Base-by-base conservation (phyloP, 92 coral and sea anemone species). In the Pocillopora grandis region DNA sequence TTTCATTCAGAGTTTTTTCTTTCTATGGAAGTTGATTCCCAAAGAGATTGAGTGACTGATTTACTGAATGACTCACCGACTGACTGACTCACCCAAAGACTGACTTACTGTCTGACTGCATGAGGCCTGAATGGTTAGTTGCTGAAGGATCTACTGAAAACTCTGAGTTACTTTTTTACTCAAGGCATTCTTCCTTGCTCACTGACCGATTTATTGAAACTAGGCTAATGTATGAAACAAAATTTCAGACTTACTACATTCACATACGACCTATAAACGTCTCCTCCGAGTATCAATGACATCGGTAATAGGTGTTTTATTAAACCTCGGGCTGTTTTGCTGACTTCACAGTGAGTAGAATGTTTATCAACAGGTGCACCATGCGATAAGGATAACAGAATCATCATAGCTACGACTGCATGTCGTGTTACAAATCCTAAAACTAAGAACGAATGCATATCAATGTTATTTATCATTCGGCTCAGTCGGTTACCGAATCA, bases 251-350 rank as follows among this genome's bases (percentile, higher is more conserved):
- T 79, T 13, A 66, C 83, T 79, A 79, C 20, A 23, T 66, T 66
- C 56, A 8, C 17, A 20, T 66, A 79, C 14, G 83, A 79, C 15
- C 65, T 48, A 64, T 65, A 79, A 12, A 79, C 83, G 2, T 66
- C 56, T 66, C 83, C 83, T 79, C 83, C 83, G 10, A 79, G 75
- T 56, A 63, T 66, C 83, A 66, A 7, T 10, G 83, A 79, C 75
- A 79, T 23, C 11, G 74, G 83, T 66, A 79, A 67, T 52, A 79
- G 52, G 31, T 79, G 49, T 64, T 64, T 52, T 79, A 79, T 79
- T 64, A 79, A 79, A 20, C n/a, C 35, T 19, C 72, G 35, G 55
- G 74, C 21, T 12, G 42, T 66, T 56, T 55, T 79, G 31, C 59
- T 42, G 31, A 79, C 27, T 79, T 66, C 21, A 56, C 83, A 79